Evolutionary conservation across 2,797 vertebrate species (phyloP).

Genomic region (Salmo trutta): DNA sequence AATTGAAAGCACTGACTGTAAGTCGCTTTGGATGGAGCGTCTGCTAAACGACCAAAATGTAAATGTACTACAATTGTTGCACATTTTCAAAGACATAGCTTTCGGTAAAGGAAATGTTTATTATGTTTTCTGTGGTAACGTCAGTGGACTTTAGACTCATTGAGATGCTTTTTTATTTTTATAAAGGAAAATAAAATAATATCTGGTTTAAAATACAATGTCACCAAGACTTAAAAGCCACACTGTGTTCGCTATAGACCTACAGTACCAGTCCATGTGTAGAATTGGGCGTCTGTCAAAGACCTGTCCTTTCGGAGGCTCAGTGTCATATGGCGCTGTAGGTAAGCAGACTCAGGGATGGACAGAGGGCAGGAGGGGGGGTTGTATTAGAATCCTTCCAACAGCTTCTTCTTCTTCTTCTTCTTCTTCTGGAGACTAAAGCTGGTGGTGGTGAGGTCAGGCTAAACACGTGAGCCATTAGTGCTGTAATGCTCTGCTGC

Average conservation of each 20-base stretch:
- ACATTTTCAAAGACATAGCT: neutral
- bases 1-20: too few species aligned
- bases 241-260: neutral
- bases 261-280: neutral
- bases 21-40: too few species aligned
- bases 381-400: neutral
- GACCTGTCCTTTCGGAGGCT: neutral
- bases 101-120: neutral
- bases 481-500: neutral
- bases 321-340: neutral
- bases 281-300: neutral
- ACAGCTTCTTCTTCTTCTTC: neutral
- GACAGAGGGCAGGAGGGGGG: neutral
- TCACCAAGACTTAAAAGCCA: neutral
- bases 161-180: neutral
- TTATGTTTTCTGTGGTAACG: too few species aligned
- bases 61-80: neutral
- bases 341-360: neutral
- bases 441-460: neutral
- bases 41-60: neutral
- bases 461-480: neutral
- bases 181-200: neutral
- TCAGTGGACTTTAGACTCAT: neutral
- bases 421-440: constrained; percentile 1
- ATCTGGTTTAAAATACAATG: neutral